Evolutionary conservation across 2,113 vertebrate species (phyloP).

Genomic region (Cinclus mexicanus): DNA sequence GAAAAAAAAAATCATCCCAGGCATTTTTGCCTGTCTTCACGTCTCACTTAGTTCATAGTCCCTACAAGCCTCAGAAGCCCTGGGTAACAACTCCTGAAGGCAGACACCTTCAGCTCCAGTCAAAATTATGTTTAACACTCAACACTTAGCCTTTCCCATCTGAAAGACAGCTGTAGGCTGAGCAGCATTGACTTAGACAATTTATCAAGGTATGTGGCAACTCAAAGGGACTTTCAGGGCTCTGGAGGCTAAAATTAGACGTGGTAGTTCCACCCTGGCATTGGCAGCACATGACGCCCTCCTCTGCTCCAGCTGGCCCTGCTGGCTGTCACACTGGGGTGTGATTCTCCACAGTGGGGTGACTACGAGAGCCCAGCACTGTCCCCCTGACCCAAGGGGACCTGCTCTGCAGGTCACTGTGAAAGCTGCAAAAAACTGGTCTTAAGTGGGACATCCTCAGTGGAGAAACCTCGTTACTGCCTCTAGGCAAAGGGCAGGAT

Average conservation of each 20-base stretch:
- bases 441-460: not conserved
- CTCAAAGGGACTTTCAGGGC: not conserved
- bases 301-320: not conserved
- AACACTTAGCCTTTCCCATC: not conserved
- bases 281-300: fast-evolving
- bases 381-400: not conserved
- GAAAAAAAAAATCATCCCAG: not conserved
- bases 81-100: not conserved
- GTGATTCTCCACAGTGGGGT: not conserved
- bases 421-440: not conserved
- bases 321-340: fast-evolving
- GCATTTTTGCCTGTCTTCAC: not conserved
- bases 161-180: not conserved
- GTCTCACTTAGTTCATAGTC: not conserved
- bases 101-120: not conserved
- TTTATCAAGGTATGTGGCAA: not conserved
- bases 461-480: fast-evolving
- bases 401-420: not conserved
- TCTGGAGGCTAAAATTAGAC: not conserved
- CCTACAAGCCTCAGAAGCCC: not conserved
- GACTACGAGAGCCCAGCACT: too few species aligned
- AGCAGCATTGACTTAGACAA: not conserved
- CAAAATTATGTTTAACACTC: not conserved
- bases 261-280: not conserved
- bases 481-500: fast-evolving